Evolutionary conservation across 1,140 invertebrate species (phyloP), one percentile per base, ranked within the genome.

Genomic region (Wasmannia auropunctata): DNA sequence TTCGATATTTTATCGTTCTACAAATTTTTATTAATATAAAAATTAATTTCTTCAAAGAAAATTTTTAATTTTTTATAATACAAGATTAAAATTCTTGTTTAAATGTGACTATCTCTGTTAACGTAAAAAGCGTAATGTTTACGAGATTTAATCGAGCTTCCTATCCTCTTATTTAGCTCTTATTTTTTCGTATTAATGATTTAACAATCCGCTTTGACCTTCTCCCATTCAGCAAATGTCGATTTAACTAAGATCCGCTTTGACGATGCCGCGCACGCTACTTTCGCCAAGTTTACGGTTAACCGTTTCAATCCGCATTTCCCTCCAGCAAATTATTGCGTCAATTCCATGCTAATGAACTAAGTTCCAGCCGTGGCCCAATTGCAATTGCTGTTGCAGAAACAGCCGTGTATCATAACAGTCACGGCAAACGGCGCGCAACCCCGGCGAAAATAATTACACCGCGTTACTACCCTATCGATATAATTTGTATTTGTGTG

Each of bases 331-430:
- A 83, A 83, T 83, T 83, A 83, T 83, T 72, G 67, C 79, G 67
- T 83, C 79, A 83, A 74, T 83, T 83, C 67, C 67, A 72, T 43
- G 37, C 67, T 83, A 83, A 83, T 83, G 79, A 83, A 83, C 79
- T 83, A 83, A 83, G 79, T 83, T 83, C 51, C 19, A 80, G 14
- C 22, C 16, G 14, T 83, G 25, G 67, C 67, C 37, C 79, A 72
- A 83, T 83, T 83, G 79, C 79, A 58, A 72, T 72, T 58, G 51
- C 67, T 60, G 67, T 74, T 58, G 28, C 67, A 58, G 51, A 81
- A 83, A 83, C 51, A 72, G 28, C 65, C 49, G 11, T 83, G 67
- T 74, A 83, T 74, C 79, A 83, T 74, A 83, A 67, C 77, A 83
- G 51, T 46, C 79, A 19, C 14, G n/a, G 67, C 54, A 46, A 58